phyloP scores from a whole-genome alignment of 2,113 vertebrate genomes.

The Leiothrix lutea region DNA sequence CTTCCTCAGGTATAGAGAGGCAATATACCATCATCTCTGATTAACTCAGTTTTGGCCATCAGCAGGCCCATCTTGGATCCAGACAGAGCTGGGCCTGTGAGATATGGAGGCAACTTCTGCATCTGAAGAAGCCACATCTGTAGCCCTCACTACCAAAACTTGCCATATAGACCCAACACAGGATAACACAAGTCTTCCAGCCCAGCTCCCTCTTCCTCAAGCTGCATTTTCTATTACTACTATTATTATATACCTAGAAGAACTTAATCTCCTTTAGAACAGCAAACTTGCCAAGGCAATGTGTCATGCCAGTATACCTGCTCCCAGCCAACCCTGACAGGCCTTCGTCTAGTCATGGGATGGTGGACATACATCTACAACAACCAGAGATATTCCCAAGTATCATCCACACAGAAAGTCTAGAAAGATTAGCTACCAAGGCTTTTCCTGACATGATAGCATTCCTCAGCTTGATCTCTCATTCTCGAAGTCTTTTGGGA shows the following conservation, averaged over 20 bases:
- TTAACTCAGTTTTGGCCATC: not conserved
- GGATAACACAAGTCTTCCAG: not conserved
- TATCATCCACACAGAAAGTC: not conserved
- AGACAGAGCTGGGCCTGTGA: not conserved
- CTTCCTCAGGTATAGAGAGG: not conserved
- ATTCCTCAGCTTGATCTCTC: not conserved
- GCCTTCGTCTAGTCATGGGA: not conserved
- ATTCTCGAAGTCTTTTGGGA: not conserved
- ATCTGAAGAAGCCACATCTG: not conserved
- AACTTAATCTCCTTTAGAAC: not conserved
- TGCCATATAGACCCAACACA: not conserved
- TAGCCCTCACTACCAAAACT: accelerated
- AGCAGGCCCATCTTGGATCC: not conserved
- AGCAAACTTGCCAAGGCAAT: not conserved
- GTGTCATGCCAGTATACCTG: not conserved
- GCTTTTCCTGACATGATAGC: not conserved
- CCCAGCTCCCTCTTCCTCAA: not conserved
- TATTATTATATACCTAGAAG: not conserved
- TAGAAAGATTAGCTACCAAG: not conserved
- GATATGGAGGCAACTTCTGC: not conserved
- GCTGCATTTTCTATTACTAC: not conserved
- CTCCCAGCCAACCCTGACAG: not conserved
- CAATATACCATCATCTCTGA: accelerated
- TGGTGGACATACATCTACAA: not conserved
- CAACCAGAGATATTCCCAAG: not conserved